phyloP scores from a whole-genome alignment of 30 jellyfish, hydroid and myxozoan species.

The Hydractinia symbiolongicarpus region DNA sequence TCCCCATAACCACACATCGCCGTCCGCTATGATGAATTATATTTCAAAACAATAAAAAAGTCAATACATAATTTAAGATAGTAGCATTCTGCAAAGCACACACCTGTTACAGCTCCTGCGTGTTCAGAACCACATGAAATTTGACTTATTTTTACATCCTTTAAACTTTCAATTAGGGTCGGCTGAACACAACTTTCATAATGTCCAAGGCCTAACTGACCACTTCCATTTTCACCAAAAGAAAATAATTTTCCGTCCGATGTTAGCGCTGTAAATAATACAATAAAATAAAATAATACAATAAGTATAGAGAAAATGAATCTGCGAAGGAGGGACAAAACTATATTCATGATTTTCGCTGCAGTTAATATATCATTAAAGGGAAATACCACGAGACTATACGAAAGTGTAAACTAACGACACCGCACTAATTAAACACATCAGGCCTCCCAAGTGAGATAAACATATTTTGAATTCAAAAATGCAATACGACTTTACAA shows the following conservation, averaged over 20 bases:
- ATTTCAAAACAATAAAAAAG: not conserved
- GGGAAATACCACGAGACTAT: no score
- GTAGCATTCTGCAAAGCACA: not conserved
- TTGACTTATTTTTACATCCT: slow-evolving; percentile 23
- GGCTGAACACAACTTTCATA: slow-evolving; percentile 40
- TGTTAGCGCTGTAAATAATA: slow-evolving; percentile 51
- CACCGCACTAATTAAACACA: no score
- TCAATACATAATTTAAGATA: no score
- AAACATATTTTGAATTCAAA: no score
- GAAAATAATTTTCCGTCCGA: slow-evolving; percentile 52
- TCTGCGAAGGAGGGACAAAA: no score
- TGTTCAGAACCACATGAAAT: slow-evolving; percentile 82
- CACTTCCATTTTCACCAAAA: slow-evolving; percentile 76
- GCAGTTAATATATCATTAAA: no score
- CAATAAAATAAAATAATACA: not conserved
- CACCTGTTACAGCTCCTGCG: slow-evolving; percentile 88
- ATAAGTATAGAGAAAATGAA: no score
- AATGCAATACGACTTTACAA: no score
- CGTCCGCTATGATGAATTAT: slow-evolving; percentile 29
- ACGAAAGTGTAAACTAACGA: no score
- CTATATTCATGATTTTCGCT: no score
- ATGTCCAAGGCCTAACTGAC: slow-evolving; percentile 92
- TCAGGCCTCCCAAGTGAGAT: no score
- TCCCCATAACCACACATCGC: slow-evolving; percentile 97
- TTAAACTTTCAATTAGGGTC: slow-evolving; percentile 36